Percentiles rank a stretch among this genome's conserved stretches.
Evolutionary conservation across 1,140 invertebrate genomes (phyloP).

Genomic region (Zaprionus taronus): DNA sequence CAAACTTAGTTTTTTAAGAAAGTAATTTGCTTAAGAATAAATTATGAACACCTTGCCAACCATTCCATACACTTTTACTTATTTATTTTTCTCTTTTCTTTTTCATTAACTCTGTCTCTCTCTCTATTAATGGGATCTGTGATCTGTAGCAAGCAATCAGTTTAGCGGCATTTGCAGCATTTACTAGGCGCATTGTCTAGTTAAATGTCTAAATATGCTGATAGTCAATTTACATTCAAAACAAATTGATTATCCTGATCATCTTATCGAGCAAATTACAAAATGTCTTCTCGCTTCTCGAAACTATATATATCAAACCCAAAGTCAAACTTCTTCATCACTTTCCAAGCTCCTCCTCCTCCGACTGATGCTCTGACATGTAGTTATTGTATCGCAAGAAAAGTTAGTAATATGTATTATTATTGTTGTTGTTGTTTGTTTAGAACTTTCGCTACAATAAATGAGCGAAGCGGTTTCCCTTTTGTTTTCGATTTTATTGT

Average conservation of each 20-base stretch:
- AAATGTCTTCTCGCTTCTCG: not conserved
- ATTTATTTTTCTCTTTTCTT: not conserved
- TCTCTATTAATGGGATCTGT: not conserved
- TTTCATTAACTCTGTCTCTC: not conserved
- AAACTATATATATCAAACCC: not conserved
- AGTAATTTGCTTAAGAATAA: constrained; percentile 55
- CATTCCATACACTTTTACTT: not conserved
- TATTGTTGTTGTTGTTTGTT: not conserved
- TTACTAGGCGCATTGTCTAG: not conserved
- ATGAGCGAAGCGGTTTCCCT: not conserved
- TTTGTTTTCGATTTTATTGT: constrained; percentile 15
- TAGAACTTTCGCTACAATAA: constrained; percentile 11
- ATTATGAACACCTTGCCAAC: constrained; percentile 24
- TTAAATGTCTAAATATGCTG: constrained; percentile 1
- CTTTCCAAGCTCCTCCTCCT: not conserved
- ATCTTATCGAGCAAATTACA: not conserved
- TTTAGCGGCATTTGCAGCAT: not conserved
- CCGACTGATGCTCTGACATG: constrained; percentile 6
- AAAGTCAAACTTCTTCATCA: not conserved
- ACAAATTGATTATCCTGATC: constrained; percentile 8
- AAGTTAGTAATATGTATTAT: constrained; percentile 13
- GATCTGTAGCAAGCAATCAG: constrained; percentile 2
- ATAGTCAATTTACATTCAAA: constrained; percentile 6
- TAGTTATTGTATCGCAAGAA: constrained; percentile 10
- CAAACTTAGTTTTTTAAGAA: constrained; percentile 56